Evolutionary conservation across 2,888 invertebrate genomes (phyloP), one percentile per base, ranked within the genome.

Genomic region (Drosophila monieri): DNA sequence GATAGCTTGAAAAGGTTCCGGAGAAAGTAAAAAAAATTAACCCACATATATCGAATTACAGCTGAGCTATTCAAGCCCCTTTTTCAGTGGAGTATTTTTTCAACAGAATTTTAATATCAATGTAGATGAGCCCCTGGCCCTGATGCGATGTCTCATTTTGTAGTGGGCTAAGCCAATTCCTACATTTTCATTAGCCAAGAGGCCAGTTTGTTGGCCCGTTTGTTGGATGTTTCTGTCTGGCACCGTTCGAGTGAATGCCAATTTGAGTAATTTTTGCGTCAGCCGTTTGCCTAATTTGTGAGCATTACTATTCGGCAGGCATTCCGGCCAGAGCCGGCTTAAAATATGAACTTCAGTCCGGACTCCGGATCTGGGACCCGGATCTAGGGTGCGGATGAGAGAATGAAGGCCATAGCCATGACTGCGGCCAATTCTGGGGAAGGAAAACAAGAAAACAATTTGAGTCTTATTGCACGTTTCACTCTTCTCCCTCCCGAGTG

Each of bases 381-480:
- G 58, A 23, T 60, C 27, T 35, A 14, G 44, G 9, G 6, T 8
- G 2, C 25, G 43, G 18, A 10, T 41, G 10, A 6, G 15, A 8
- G 37, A 39, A 47, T 53, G 43, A 6, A 41, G 41, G 77, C 73
- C 76, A 83, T 77, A 70, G 58, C 72, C 76, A 66, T 65, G 72
- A 58, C 61, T 59, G 64, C 39, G 60, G 61, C 14, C 73, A 59
- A 69, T 72, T 59, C 62, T 59, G 69, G 66, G 56, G 32, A 44
- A 43, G 55, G 56, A 67, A 73, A 73, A 35, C 52, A 66, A 62
- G 74, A 85, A 81, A 85, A 87, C 85, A 75, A 78, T 85, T 85
- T 77, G 73, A 85, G 78, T 84, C 78, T 85, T 87, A 87, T 81
- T 85, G 81, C 87, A 85, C 87, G 83, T 87, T 87, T 77, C 71